phyloP scores from a whole-genome alignment of 2,888 invertebrate genomes.

The Nomada goodeniana region DNA sequence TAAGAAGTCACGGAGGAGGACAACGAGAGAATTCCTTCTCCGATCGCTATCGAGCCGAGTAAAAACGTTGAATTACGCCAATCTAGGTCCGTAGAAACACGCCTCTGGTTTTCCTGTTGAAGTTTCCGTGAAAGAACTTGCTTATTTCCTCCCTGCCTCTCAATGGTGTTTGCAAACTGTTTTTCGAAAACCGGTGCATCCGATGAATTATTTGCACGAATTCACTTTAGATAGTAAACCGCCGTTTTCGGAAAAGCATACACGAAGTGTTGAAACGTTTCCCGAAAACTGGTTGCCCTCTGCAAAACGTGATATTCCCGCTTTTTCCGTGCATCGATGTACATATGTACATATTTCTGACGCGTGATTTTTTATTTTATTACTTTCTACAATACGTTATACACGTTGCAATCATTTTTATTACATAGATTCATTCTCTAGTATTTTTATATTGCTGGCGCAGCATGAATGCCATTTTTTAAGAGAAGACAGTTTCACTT shows the following conservation, averaged over 20 bases:
- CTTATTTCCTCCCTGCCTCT: slow-evolving; percentile 2
- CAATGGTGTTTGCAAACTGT: not conserved
- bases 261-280: not conserved
- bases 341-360: no score
- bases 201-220: slow-evolving; percentile 11
- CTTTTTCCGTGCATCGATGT: no score
- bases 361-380: no score
- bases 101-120: not conserved
- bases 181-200: not conserved
- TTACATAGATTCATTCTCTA: no score
- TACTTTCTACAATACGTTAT: no score
- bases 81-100: slow-evolving; percentile 14
- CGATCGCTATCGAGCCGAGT: slow-evolving; percentile 8
- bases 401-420: no score
- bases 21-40: not conserved
- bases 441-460: no score
- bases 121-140: slow-evolving; percentile 9
- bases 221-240: not conserved
- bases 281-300: not conserved
- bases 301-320: not conserved
- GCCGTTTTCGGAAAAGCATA: not conserved
- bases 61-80: slow-evolving; percentile 34
- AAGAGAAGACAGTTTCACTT: no score
- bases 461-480: no score
- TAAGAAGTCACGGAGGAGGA: slow-evolving; percentile 11